A percentile compares a stretch with the other conserved stretches of the same genome.
These are phyloP conservation scores for Gouania willdenowi DNA, from an alignment of 2,797 vertebrate genomes.

Conservation along the genomic window DNA sequence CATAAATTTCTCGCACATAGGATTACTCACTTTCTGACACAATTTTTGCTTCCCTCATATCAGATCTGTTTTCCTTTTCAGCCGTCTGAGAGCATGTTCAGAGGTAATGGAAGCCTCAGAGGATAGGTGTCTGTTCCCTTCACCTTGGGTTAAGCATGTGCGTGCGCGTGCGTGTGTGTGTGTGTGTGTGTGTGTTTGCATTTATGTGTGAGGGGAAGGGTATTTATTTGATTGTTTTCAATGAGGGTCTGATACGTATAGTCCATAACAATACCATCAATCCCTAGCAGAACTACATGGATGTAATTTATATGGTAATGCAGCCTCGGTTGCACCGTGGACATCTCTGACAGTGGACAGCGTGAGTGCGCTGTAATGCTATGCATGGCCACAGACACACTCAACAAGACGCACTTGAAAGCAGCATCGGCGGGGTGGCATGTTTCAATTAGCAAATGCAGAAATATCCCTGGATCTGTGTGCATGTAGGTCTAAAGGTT, in stretches of 20 bases:
- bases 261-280: slow-evolving; percentile 77
- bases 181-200: slow-evolving; percentile 22
- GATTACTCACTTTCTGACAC: slow-evolving; percentile 4
- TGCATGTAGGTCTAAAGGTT: slow-evolving; percentile 33
- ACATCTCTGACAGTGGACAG: slow-evolving; percentile 65
- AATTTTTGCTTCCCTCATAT: slow-evolving; percentile 9
- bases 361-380: slow-evolving; percentile 42
- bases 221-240: slow-evolving; percentile 72
- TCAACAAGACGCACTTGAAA: slow-evolving; percentile 8
- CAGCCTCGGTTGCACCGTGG: slow-evolving; percentile 55
- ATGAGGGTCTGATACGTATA: slow-evolving; percentile 62
- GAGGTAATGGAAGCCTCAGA: slow-evolving; percentile 45
- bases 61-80: slow-evolving; percentile 26
- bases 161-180: neutral
- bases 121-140: slow-evolving; percentile 36
- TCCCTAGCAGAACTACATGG: slow-evolving; percentile 67
- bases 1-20: too few species aligned
- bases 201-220: slow-evolving; percentile 52
- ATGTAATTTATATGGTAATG: slow-evolving; percentile 84
- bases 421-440: slow-evolving; percentile 15
- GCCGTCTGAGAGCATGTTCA: slow-evolving; percentile 31
- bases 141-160: slow-evolving; percentile 28
- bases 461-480: slow-evolving; percentile 21
- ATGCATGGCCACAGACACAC: slow-evolving; percentile 16
- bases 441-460: slow-evolving; percentile 60